Evolutionary conservation across 2,113 vertebrate genomes (phyloP).

Genomic region (Tragelaphus buxtoni): DNA sequence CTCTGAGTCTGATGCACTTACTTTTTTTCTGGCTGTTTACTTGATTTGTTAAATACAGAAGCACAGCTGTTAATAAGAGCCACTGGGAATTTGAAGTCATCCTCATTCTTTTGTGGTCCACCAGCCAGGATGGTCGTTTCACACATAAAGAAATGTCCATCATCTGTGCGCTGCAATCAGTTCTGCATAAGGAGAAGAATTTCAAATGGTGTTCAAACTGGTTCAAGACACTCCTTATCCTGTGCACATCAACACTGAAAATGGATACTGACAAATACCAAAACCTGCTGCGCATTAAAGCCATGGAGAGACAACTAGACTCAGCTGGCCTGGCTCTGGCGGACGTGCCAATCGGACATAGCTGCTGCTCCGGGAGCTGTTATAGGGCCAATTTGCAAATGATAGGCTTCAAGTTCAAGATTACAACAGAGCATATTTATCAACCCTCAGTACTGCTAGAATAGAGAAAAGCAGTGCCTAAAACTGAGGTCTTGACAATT

Average conservation of each 20-base stretch:
- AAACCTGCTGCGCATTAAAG: not conserved
- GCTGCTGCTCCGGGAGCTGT: not conserved
- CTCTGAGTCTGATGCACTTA: conserved; percentile 62
- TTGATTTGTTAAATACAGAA: conserved; percentile 68
- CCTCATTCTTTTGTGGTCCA: conserved; percentile 71
- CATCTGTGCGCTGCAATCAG: conserved; percentile 44
- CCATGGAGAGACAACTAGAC: not conserved
- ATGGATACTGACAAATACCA: not conserved
- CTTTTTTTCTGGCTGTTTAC: conserved; percentile 72
- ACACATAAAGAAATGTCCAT: conserved; percentile 59
- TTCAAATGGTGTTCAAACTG: not conserved
- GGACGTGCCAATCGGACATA: too few relatives aligned
- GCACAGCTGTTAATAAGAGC: conserved; percentile 59
- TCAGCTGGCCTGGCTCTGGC: not conserved
- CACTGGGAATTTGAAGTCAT: conserved; percentile 47
- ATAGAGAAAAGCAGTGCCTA: not conserved
- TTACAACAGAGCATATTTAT: not conserved
- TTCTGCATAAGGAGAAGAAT: conserved; percentile 65
- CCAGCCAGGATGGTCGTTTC: conserved; percentile 52
- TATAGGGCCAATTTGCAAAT: not conserved
- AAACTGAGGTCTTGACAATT: not conserved
- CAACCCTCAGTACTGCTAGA: not conserved
- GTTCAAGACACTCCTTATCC: not conserved
- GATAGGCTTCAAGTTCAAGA: not conserved
- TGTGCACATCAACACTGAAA: not conserved